Evolutionary conservation across 2,797 vertebrate genomes (phyloP), one percentile per base, ranked within the genome.

Genomic region (Cynopterus sphinx): DNA sequence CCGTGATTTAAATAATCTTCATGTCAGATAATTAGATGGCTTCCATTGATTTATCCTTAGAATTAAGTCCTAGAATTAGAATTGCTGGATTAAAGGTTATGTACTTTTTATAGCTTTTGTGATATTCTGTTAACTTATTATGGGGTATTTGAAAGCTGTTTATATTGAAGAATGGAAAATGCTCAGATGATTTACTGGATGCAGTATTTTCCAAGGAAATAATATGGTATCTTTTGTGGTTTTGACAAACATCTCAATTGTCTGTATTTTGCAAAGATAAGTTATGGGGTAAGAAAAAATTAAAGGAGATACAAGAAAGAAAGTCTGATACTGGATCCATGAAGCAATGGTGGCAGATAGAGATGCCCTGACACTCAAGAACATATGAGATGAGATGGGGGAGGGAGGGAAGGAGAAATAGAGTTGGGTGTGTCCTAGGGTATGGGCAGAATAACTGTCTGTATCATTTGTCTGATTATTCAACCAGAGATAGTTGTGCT

Each of bases 11-110:
- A 75, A 65, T n/a, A 46, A 70, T 39, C 36, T 3, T 26, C 6
- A 53, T 74, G 24, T 12, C 65, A 46, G 74, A 49, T 78, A 67
- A 31, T 63, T 57, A 79, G 71, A 43, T 28, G 57, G 65, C 74
- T 93, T 59, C 49, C 33, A 39, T 3, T 21, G 6, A 24, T 22
- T 90, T 63, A n/a, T 33, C 39, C 63, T 70, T 59, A 57, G 26
- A 61, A 95, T n/a, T 39, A 79, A 91, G 67, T 55, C 67, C 61
- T 59, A 82, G 33, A 83, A 59, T 82, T 85, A 85, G 61, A 77
- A 51, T 13, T 36, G 65, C 68, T 51, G 1, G 28, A 57, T 59
- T 41, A 79, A 46, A 4, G 59, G 17, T 82, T 82, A 9, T 15
- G 13, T 2, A 6, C n/a, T 70, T 79, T 84, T 53, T 17, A 68